Evolutionary conservation across 2,797 vertebrate species (phyloP).

Genomic region (Melanotaenia parkinsoni): DNA sequence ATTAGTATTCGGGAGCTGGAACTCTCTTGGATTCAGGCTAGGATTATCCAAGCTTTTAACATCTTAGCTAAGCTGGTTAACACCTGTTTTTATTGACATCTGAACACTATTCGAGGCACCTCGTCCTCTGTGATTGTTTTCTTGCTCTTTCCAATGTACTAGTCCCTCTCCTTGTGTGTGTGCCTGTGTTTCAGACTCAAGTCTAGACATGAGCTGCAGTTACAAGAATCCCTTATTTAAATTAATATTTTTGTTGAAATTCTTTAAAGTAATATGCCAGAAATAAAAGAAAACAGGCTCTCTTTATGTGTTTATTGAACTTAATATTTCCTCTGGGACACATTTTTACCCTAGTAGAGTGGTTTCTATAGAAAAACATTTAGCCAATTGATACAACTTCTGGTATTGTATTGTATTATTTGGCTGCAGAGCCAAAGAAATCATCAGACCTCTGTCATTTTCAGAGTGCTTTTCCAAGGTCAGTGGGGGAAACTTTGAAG

Average conservation of each 20-base stretch:
- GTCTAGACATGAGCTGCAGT: conserved; percentile 58
- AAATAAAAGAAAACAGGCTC: conserved; percentile 45
- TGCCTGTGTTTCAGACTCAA: conserved; percentile 4
- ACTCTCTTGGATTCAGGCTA: conserved; percentile 73
- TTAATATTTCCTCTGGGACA: conserved; percentile 55
- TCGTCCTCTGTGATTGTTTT: conserved; percentile 56
- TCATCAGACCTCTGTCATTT: conserved; percentile 47
- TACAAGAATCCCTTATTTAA: conserved; percentile 37
- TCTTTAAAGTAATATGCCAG: conserved; percentile 41
- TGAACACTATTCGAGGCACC: conserved; percentile 62
- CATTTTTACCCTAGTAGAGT: conserved; percentile 46
- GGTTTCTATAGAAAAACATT: conserved; percentile 60
- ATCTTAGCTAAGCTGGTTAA: conserved; percentile 84
- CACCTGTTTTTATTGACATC: conserved; percentile 87
- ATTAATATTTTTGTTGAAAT: conserved; percentile 38
- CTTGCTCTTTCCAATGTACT: conserved; percentile 38
- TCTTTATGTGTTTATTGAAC: conserved; percentile 57
- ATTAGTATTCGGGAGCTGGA: conserved; percentile 81
- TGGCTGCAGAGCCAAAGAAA: conserved; percentile 53
- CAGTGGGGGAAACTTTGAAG: conserved; percentile 70
- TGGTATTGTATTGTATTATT: conserved; percentile 39
- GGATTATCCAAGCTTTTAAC: conserved; percentile 83
- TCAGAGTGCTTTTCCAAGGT: conserved; percentile 58
- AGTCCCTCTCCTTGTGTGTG: conserved; percentile 33
- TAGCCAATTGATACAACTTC: conserved; percentile 56